These are phyloP conservation scores for Patagioenas fasciata DNA, from an alignment of 2,113 vertebrate genomes.

Conservation along the genomic window DNA sequence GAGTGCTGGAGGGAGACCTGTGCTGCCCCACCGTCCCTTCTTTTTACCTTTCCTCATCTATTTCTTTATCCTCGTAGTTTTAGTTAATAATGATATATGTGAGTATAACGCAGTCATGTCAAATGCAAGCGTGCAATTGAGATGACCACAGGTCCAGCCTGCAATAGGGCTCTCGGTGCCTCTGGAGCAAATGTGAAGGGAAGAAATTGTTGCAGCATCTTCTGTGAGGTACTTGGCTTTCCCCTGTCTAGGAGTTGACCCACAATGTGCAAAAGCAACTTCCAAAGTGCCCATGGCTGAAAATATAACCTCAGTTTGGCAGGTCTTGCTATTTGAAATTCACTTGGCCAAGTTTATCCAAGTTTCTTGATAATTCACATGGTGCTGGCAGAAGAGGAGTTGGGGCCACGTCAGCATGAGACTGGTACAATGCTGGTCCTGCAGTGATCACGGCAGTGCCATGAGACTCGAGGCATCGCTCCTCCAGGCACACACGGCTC, in stretches of 20 bases:
- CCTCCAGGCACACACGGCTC: neutral
- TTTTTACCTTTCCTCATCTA: neutral
- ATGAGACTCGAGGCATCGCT: neutral
- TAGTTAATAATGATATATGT: neutral
- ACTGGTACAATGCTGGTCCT: neutral
- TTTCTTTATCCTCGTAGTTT: neutral
- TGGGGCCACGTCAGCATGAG: neutral
- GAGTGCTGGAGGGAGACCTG: neutral
- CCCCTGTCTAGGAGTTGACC: neutral
- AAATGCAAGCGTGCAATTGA: neutral
- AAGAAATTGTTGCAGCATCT: neutral
- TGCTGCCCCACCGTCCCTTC: too few species aligned
- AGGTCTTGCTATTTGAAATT: neutral
- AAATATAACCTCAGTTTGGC: neutral
- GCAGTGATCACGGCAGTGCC: fast-evolving
- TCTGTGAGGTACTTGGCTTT: neutral
- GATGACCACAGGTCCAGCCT: neutral
- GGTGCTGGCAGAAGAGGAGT: neutral
- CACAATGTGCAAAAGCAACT: neutral
- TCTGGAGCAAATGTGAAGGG: neutral
- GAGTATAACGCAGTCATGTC: neutral
- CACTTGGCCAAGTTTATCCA: neutral
- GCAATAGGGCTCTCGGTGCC: neutral
- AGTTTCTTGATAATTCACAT: fast-evolving
- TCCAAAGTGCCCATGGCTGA: neutral